Evolutionary conservation across 2,888 invertebrate species (phyloP), one percentile per base, ranked within the genome.

Genomic region (Acrocera orbiculus): DNA sequence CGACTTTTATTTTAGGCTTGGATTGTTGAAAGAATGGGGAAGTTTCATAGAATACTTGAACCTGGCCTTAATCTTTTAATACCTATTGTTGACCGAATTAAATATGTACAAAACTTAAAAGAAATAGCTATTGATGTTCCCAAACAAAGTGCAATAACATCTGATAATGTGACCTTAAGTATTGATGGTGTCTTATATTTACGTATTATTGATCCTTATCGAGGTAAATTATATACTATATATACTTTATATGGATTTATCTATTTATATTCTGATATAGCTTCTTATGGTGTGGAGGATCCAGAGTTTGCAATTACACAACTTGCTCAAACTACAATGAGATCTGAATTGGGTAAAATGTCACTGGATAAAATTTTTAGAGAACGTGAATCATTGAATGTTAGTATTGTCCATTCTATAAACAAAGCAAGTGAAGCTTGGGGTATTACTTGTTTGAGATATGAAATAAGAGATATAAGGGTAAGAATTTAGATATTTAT

Each of bases 91-190:
- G 98, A 99, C 57, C 73, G 70, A 54, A 78, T 98, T 16, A 90
- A 82, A 62, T 98, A 98, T 66, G 95, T 99, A 10, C 98, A 99
- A 61, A 90, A 89, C 59, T 62, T 98, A 25, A 98, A 98, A 58
- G 98, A 99, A 80, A 87, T 98, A 46, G 95, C 98, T 1, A 96
- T 98, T 48, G 96, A 96, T 64, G 90, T 98, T 35, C 98, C 98
- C 1, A 85, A 96, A 56, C 98, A 98, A 61, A 89, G 89, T 58
- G 98, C 98, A 14, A 95, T 98, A 47, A 95, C 96, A 11, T 72
- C 83, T 37, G 98, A 98, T 60, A 98, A 98, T 66, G 98, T 99
- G 0, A 92, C 89, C 0, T 63, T 98, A 35, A 82, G 77, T 50
- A 87, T 98, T 50, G 98, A 99, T 63, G 98, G 96, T 38, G 95